These are phyloP conservation scores for Argopecten irradians DNA, from an alignment of 1,140 invertebrate species.

Conservation along the genomic window DNA sequence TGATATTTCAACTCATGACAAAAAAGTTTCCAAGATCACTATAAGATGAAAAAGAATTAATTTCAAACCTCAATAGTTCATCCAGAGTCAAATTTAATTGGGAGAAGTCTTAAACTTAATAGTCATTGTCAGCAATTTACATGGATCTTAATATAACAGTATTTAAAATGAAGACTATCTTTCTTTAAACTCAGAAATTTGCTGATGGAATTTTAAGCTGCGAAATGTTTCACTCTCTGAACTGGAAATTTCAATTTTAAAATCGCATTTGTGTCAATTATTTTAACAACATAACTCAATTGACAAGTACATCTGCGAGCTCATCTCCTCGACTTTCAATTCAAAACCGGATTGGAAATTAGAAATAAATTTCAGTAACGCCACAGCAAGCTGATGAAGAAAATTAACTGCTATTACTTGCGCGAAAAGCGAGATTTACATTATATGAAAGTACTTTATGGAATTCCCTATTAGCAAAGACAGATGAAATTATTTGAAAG, in stretches of 20 bases:
- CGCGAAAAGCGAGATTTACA: not conserved
- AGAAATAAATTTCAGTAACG: not conserved
- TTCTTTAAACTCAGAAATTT: too few relatives aligned
- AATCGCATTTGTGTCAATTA: not conserved
- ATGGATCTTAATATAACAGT: too few relatives aligned
- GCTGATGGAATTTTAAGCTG: not conserved
- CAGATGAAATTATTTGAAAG: not conserved
- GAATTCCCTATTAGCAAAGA: not conserved
- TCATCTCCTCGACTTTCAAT: not conserved
- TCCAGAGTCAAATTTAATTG: too few relatives aligned
- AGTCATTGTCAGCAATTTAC: too few relatives aligned
- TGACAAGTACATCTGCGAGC: not conserved
- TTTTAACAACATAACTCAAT: not conserved
- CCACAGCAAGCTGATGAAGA: not conserved
- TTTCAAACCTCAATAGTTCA: too few relatives aligned
- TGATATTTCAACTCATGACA: too few relatives aligned
- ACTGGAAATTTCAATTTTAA: not conserved
- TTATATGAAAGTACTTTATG: not conserved
- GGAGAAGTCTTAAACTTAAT: too few relatives aligned
- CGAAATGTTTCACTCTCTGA: not conserved
- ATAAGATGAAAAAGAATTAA: too few relatives aligned
- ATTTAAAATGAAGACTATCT: too few relatives aligned
- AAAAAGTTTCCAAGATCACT: too few relatives aligned
- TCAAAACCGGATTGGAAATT: not conserved
- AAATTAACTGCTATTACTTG: not conserved